These are phyloP conservation scores for Cyphomyrus discorhynchus DNA, from an alignment of 2,113 vertebrate genomes.

Conservation along the genomic window DNA sequence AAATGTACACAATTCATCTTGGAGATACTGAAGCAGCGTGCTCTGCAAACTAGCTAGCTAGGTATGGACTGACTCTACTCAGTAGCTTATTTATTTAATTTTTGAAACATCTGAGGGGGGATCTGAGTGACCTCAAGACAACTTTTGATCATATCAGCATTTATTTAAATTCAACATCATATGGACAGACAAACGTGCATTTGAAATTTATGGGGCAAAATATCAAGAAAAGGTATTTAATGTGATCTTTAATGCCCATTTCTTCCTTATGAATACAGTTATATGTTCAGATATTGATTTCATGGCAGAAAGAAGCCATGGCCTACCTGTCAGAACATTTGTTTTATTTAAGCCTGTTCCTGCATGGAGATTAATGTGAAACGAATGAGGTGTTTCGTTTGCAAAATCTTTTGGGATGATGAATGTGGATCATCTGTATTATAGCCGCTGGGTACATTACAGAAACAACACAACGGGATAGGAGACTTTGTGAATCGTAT, in stretches of 20 bases:
- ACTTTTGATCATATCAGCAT: background rate
- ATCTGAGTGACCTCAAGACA: background rate
- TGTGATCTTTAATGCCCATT: background rate
- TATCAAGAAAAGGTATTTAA: background rate
- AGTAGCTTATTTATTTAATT: background rate
- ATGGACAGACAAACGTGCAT: background rate
- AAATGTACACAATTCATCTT: background rate
- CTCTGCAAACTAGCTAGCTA: background rate
- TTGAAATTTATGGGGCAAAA: background rate
- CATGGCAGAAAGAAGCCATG: background rate
- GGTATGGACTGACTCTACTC: background rate
- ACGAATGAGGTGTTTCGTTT: background rate
- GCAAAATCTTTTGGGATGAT: background rate
- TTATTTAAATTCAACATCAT: background rate
- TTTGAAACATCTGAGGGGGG: background rate
- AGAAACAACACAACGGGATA: background rate
- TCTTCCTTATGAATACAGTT: background rate
- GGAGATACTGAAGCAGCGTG: background rate
- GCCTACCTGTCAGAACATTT: background rate
- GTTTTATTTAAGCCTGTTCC: background rate
- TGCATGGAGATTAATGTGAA: background rate
- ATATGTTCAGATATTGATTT: background rate
- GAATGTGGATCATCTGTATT: background rate
- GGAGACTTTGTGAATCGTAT: background rate
- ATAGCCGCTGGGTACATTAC: background rate